Evolutionary conservation across 2,888 invertebrate genomes (phyloP).

Genomic region (Zootermopsis nevadensis): DNA sequence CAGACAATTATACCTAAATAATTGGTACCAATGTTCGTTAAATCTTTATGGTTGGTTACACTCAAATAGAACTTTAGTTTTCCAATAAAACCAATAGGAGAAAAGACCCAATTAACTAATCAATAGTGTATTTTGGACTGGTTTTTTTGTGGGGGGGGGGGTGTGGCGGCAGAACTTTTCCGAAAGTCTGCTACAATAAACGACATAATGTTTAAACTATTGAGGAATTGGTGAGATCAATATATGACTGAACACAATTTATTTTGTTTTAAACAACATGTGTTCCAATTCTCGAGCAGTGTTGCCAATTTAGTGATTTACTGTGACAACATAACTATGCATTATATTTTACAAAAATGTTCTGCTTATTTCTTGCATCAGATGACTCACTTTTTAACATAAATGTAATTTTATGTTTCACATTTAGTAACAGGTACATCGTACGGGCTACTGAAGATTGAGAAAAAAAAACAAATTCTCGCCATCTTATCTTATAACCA

Average conservation of each 20-base stretch:
- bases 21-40: slow-evolving; percentile 44
- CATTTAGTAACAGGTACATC: too few relatives aligned
- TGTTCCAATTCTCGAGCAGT: not conserved
- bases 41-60: slow-evolving; percentile 43
- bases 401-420: not conserved
- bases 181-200: not conserved
- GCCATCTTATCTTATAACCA: too few relatives aligned
- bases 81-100: slow-evolving; percentile 41
- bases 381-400: not conserved
- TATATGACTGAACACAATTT: not conserved
- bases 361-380: too few relatives aligned
- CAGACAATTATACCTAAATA: slow-evolving; percentile 43
- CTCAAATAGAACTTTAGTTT: slow-evolving; percentile 43
- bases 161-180: not conserved
- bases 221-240: not conserved
- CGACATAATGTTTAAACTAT: slow-evolving; percentile 14
- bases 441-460: too few relatives aligned
- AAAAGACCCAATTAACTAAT: slow-evolving; percentile 42
- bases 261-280: not conserved
- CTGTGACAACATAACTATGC: not conserved
- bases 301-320: not conserved
- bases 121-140: slow-evolving; percentile 29
- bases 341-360: too few relatives aligned
- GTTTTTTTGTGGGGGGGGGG: not conserved
- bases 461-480: too few relatives aligned